These are phyloP conservation scores for Urophycis tenuis DNA, from an alignment of 2,797 vertebrate genomes.

Conservation along the genomic window DNA sequence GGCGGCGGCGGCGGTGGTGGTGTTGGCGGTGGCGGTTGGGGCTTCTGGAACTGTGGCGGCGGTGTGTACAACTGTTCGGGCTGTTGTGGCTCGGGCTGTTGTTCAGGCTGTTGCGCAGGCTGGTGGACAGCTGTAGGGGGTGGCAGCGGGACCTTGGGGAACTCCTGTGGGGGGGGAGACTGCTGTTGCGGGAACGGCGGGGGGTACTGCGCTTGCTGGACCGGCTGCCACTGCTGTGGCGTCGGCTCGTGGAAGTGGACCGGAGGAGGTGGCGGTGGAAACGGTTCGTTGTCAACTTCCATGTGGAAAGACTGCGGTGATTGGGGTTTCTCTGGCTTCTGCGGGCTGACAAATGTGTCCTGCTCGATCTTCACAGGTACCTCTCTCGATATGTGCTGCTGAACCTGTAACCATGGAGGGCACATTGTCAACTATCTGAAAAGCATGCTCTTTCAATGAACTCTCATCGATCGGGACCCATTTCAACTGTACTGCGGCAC, in stretches of 20 bases:
- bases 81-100: slow-evolving; percentile 9
- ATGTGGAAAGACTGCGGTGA: slow-evolving; percentile 67
- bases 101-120: slow-evolving; percentile 25
- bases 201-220: slow-evolving; percentile 2
- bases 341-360: slow-evolving; percentile 68
- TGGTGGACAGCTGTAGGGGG: neutral
- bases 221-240: neutral
- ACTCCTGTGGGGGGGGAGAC: slow-evolving; percentile 22
- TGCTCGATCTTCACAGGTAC: slow-evolving; percentile 68
- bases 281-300: slow-evolving; percentile 65
- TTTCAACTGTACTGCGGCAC: slow-evolving; percentile 10
- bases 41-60: slow-evolving; percentile 23
- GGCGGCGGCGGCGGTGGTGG: too few species aligned
- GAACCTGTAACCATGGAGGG: slow-evolving; percentile 53
- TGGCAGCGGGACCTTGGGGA: neutral
- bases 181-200: slow-evolving; percentile 43
- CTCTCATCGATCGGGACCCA: neutral
- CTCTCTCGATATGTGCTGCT: slow-evolving; percentile 78
- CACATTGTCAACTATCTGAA: slow-evolving; percentile 6
- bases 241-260: neutral
- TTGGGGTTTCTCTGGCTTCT: slow-evolving; percentile 62
- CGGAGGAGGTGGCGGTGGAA: slow-evolving; percentile 3
- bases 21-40: too few species aligned
- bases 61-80: slow-evolving; percentile 37
- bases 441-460: neutral